phyloP scores from a whole-genome alignment of 2,113 vertebrate species.

The Typhlomys cinereus region DNA sequence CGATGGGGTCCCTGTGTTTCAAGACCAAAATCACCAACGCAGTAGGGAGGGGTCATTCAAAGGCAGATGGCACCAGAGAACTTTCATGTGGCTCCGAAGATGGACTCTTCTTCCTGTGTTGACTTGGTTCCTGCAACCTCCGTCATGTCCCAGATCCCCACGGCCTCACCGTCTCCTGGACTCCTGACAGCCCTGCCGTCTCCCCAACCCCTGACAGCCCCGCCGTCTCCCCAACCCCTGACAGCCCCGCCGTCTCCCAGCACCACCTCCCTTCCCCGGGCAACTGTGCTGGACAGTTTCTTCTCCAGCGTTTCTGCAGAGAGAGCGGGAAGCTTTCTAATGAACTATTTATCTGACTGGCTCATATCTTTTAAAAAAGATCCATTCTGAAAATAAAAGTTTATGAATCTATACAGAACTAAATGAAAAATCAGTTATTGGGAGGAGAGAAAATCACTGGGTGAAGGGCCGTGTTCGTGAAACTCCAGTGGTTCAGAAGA shows the following conservation, averaged over 20 bases:
- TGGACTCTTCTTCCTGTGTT: background rate
- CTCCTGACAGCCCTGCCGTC: no score
- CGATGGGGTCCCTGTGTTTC: background rate
- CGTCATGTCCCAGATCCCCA: no score
- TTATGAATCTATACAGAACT: background rate
- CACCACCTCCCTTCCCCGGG: no score
- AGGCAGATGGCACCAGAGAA: background rate
- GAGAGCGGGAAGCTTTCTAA: background rate
- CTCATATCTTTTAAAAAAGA: background rate
- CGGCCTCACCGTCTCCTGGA: no score
- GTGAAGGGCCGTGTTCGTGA: background rate
- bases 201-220: no score
- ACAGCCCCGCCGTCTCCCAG: background rate
- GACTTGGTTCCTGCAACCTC: background rate
- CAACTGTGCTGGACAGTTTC: background rate
- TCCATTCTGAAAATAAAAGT: background rate
- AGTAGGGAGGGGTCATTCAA: no score
- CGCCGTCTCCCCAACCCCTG: no score
- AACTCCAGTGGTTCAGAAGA: background rate
- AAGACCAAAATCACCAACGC: background rate
- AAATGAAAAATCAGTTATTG: background rate
- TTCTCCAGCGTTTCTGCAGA: background rate
- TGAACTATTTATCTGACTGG: background rate
- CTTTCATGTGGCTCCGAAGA: background rate
- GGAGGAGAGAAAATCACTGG: background rate